These are phyloP conservation scores for Cuculus canorus DNA, from an alignment of 2,797 vertebrate species.

Conservation along the genomic window DNA sequence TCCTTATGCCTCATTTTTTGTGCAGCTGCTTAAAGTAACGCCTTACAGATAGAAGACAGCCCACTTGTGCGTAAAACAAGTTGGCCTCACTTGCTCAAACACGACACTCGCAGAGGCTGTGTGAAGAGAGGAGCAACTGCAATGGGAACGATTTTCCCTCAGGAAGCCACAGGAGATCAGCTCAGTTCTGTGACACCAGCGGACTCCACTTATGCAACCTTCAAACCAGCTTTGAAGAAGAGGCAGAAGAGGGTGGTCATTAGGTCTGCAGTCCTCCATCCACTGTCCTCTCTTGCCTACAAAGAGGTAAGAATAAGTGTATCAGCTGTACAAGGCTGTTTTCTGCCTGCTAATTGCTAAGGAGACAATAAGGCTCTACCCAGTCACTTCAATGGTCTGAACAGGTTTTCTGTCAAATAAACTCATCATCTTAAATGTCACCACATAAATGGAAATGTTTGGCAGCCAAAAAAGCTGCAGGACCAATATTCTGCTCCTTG, in stretches of 20 bases:
- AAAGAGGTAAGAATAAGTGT: background rate
- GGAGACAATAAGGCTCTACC: background rate
- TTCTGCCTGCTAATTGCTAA: background rate
- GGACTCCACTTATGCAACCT: background rate
- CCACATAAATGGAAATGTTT: background rate
- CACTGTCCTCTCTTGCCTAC: background rate
- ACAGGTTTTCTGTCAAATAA: background rate
- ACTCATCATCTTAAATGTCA: background rate
- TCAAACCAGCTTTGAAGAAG: background rate
- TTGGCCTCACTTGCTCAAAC: background rate
- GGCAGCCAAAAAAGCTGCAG: background rate
- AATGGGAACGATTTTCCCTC: background rate
- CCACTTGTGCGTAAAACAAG: background rate
- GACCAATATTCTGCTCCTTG: background rate
- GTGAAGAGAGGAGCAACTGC: background rate
- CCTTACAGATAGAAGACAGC: background rate
- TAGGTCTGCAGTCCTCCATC: background rate
- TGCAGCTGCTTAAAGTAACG: background rate
- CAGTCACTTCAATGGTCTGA: background rate
- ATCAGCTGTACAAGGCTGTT: background rate
- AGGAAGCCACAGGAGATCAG: background rate
- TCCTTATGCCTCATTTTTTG: background rate
- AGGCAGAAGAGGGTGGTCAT: background rate
- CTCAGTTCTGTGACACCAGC: background rate
- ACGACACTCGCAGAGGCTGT: fast-evolving